Percentiles rank a stretch among this genome's conserved stretches.
These are phyloP conservation scores for Agrotis clavis DNA, from an alignment of 2,888 invertebrate species.

Conservation along the genomic window DNA sequence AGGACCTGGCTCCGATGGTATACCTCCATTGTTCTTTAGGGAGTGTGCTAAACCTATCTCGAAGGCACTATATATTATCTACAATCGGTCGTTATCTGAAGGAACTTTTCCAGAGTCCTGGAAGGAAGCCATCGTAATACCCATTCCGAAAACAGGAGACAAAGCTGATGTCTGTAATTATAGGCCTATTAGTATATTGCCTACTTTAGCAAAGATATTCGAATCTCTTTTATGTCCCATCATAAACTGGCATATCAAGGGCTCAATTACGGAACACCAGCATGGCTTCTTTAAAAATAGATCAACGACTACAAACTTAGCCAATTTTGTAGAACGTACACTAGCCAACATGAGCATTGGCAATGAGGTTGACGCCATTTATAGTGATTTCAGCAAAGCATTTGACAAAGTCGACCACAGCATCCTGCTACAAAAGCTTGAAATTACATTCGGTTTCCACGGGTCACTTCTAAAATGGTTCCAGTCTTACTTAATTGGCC, in stretches of 20 bases:
- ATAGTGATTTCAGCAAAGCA: too few species aligned
- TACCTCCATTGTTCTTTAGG: conserved; percentile 7
- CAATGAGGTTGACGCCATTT: not conserved
- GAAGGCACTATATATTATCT: not conserved
- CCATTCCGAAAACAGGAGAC: not conserved
- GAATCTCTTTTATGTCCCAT: not conserved
- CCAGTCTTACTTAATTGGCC: too few species aligned
- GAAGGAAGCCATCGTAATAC: conserved; percentile 2
- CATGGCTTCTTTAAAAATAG: conserved; percentile 1
- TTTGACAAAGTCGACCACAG: conserved; percentile 4
- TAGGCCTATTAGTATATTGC: not conserved
- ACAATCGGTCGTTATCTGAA: not conserved
- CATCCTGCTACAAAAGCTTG: not conserved
- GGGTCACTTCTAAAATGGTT: too few species aligned
- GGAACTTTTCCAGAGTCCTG: not conserved
- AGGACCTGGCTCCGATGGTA: conserved; percentile 3
- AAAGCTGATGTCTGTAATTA: conserved; percentile 3
- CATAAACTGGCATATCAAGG: not conserved
- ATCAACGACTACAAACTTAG: conserved; percentile 2
- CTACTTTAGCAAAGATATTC: not conserved
- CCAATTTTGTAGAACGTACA: not conserved
- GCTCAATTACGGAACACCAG: not conserved
- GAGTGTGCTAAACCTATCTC: not conserved
- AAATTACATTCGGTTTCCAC: too few species aligned
- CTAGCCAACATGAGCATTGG: not conserved